Base-by-base conservation (phyloP, 1,140 invertebrate genomes). In the Diorhabda carinulata region DNA sequence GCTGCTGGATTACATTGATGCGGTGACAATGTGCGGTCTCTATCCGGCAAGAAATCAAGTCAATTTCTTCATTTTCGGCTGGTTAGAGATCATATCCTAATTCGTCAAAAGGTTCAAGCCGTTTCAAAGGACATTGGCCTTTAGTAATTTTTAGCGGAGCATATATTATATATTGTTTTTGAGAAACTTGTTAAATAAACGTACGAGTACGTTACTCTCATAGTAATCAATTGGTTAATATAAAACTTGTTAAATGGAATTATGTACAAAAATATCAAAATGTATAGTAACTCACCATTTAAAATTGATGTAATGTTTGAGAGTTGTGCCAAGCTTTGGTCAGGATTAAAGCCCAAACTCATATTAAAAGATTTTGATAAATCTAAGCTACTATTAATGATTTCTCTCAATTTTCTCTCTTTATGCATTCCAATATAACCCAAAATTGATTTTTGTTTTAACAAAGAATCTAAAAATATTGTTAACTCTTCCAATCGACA, bases 401-500 rank as follows among this genome's bases (percentile, higher is more conserved):
- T 84, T 60, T 84, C 82, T 41, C 84, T 82, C 58, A 88, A 78
- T 25, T 83, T 80, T 58, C 81, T 78, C 4, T 84, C 80, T 47
- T 84, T 82, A 70, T 84, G 82, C 2, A 77, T 78, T 2, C 85
- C 84, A 42, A 88, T 70, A 9, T 82, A 80, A 56, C 83, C 82
- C 8, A 86, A 74, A 2, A 87, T 81, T 56, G 85, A 81, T 72
- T 89, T 89, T 71, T 90, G 85, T 64, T 86, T 87, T 5, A 92
- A 76, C 60, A 92, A 80, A 56, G 89, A 89, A 73, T 91, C 89
- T 9, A 92, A 80, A 76, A 92, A 91, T 60, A 86, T 84, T 2
- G 89, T 88, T 68, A 92, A 77, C 73, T 91, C 90, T 76, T 91
- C 88, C 43, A 92, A 78, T 3, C 89, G 83, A 44, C 82, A 85